Base-by-base conservation (phyloP, 2,888 invertebrate species). In the Lordiphosa fenestrarum region DNA sequence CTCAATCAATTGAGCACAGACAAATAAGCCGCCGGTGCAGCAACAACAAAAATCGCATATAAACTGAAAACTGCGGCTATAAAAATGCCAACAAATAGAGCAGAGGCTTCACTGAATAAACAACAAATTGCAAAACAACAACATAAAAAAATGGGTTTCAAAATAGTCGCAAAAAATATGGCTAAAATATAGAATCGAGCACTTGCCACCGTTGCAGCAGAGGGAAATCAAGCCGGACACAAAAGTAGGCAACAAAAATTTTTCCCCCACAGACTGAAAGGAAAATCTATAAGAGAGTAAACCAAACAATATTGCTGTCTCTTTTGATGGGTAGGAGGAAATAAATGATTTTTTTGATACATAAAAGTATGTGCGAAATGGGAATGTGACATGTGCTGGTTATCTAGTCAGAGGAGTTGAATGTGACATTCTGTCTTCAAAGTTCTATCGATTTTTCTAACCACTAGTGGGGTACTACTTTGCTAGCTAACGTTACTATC, bases 1-100 rank as follows among this genome's bases (percentile, higher is more conserved):
- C 71, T 71, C 76, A 76, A 81, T 76, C 82, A 81, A 76, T 81
- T 81, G 77, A 63, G 76, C 82, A 59, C 82, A 77, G 77, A 69
- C 76, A 76, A 73, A 81, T 69, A 81, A 73, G 66, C 63, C 68
- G 48, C 60, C 44, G 47, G 59, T 72, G 67, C 59, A 69, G 54
- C 61, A 52, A 40, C 60, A 57, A 37, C 50, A 64, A 58, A 36
- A 37, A 53, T 47, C 37, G 52, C 46, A 58, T 47, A 57, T 50
- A 61, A 54, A 67, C 61, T 50, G 48, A 39, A 50, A 62, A 61
- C 61, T 64, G 64, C 53, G 59, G 54, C 61, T 62, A 66, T 69
- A 65, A 73, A 75, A 75, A 66, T 59, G 48, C 44, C 48, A 58
- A 57, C 67, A 54, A 66, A 66, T 61, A 48, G n/a, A 40, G 25